A percentile compares a stretch with the other conserved stretches of the same genome.
phyloP scores from a whole-genome alignment of 2,888 invertebrate species.

The Drosophila birchii region DNA sequence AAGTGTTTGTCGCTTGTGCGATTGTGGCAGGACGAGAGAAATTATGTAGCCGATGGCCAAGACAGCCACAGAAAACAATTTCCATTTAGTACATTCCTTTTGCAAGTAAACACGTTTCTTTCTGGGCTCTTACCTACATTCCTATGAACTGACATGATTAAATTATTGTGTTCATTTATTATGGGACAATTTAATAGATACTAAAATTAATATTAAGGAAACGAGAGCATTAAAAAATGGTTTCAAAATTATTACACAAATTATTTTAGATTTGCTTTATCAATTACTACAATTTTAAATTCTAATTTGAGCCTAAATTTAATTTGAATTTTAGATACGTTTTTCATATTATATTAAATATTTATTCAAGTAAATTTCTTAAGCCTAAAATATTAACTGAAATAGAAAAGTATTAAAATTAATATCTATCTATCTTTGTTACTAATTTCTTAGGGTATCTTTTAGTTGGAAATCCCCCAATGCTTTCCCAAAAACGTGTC shows the following conservation, averaged over 20 bases:
- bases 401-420: background rate
- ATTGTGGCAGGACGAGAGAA: slow-evolving; percentile 61
- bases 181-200: background rate
- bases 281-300: background rate
- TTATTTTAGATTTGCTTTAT: background rate
- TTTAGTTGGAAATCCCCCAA: background rate
- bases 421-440: background rate
- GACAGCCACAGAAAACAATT: slow-evolving; percentile 73
- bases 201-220: background rate
- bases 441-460: background rate
- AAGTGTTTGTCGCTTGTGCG: slow-evolving; percentile 70
- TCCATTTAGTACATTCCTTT: slow-evolving; percentile 68
- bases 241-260: too few species aligned
- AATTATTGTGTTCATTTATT: background rate
- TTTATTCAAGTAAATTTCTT: background rate
- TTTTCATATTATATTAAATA: background rate
- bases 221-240: background rate
- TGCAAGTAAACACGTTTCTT: slow-evolving; percentile 64
- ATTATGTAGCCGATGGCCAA: slow-evolving; percentile 69
- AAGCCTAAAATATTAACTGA: background rate
- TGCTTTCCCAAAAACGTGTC: slow-evolving; percentile 7
- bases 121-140: slow-evolving; percentile 1
- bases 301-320: background rate
- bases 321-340: too few species aligned
- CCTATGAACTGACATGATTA: too few species aligned